Evolutionary conservation across 2,797 vertebrate species (phyloP).

Genomic region (Brotula barbata): DNA sequence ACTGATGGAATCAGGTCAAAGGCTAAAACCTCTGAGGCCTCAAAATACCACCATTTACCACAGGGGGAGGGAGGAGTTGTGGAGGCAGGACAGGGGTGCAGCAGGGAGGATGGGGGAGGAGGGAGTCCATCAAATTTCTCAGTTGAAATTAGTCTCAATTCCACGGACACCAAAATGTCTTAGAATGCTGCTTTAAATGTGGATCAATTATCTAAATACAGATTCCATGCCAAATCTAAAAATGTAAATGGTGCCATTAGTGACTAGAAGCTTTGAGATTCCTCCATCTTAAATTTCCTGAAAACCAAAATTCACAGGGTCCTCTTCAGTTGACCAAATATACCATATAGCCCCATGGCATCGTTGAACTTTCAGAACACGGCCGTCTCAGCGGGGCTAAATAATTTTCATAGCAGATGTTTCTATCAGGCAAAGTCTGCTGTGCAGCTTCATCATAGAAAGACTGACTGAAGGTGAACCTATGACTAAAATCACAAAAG

Average conservation of each 20-base stretch:
- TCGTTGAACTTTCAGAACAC: constrained; percentile 38
- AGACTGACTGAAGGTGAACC: constrained; percentile 36
- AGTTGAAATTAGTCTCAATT: no score
- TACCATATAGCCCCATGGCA: constrained; percentile 17
- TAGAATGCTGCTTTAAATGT: no score
- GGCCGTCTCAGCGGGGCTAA: constrained; percentile 37
- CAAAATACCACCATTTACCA: no score
- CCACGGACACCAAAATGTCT: no score
- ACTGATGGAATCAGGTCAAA: no score
- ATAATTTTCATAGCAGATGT: constrained; percentile 45
- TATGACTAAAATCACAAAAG: constrained; percentile 26
- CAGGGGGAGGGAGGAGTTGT: no score
- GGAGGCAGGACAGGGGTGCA: no score
- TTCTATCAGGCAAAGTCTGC: constrained; percentile 34
- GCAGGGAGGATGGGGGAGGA: no score
- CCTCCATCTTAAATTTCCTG: constrained; percentile 16
- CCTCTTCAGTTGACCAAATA: constrained; percentile 7
- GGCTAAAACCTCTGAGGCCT: no score
- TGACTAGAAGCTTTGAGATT: neutral
- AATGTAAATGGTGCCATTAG: neutral
- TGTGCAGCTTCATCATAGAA: constrained; percentile 48
- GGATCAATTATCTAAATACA: no score
- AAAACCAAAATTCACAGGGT: constrained; percentile 21
- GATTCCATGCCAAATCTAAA: no score
- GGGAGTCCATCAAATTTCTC: no score